Base-by-base conservation (phyloP, 1,140 invertebrate species). In the Amphibalanus amphitrite region DNA sequence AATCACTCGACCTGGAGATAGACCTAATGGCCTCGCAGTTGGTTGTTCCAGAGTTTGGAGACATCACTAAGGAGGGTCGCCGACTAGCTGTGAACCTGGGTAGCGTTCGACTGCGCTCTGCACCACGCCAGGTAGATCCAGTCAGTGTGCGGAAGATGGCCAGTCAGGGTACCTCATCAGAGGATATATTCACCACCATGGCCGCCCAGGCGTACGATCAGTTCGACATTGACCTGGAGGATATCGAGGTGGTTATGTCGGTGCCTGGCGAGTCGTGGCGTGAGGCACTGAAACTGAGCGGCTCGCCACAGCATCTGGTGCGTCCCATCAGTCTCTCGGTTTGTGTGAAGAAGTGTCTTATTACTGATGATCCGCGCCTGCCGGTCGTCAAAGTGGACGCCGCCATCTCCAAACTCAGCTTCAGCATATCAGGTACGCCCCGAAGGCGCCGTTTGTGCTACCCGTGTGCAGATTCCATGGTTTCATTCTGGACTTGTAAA, bases 21-120 rank as follows among this genome's bases (percentile, higher is more conserved):
- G 83, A 93, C 79, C 83, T 98, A 30, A 86, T 90, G 78, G 90
- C 95, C 0, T 93, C 93, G 0, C 90, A 91, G 76, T 82, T 98
- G 28, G 87, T 98, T 47, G 79, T 98, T 75, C 93, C 95, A 0
- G 84, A 92, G 72, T 85, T 84, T 30, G 96, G 96, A n/a, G 82
- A 87, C 28, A 92, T 91, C 76, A 80, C 26, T 81, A 82, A 82
- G n/a, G 80, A 80, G 71, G 81, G 83, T 47, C 83, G 83, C 73
- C 81, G 88, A 67, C 65, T 95, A 13, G 86, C 97, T 0, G 80
- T 95, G 0, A 93, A 95, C 80, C 83, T 97, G 71, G 94, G 93
- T 77, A 86, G 87, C 69, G 82, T 95, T 17, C 85, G 82, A 75
- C 82, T 95, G 68, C 84, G 85, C 70, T 89, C 89, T 25, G 78